Evolutionary conservation across 2,797 vertebrate species (phyloP).

Genomic region (Garrulus glandarius): DNA sequence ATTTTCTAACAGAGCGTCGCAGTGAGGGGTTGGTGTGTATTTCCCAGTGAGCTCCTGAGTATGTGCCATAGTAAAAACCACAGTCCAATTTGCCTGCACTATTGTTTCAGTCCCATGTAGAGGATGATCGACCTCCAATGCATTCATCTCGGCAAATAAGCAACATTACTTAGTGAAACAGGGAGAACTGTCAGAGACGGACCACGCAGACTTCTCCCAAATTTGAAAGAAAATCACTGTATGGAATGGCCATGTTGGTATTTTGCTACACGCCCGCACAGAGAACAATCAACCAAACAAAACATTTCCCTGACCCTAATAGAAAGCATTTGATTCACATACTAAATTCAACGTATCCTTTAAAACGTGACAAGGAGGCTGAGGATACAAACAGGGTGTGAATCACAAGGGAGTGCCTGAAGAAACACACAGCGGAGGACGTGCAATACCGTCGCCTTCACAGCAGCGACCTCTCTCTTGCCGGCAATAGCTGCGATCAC

Average conservation of each 20-base stretch:
- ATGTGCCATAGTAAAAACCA: background rate
- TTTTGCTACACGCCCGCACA: background rate
- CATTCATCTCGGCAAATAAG: background rate
- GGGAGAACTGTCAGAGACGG: background rate
- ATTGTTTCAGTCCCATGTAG: background rate
- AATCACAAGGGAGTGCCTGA: background rate
- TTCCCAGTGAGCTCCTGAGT: background rate
- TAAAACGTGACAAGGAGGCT: background rate
- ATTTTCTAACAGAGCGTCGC: background rate
- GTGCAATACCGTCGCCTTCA: background rate
- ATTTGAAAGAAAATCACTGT: background rate
- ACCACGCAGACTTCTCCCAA: background rate
- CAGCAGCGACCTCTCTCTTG: background rate
- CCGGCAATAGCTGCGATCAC: accelerated
- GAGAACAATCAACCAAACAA: background rate
- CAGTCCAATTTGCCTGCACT: background rate
- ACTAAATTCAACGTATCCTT: background rate
- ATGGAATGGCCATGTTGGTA: background rate
- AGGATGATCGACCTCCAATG: background rate
- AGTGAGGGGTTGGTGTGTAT: background rate
- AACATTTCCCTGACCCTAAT: background rate
- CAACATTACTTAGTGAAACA: background rate
- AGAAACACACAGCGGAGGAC: background rate
- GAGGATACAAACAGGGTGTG: background rate
- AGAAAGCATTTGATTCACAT: background rate